Conservation (phyloP, 2,888 invertebrate genomes). For the Drosophila differens region DNA sequence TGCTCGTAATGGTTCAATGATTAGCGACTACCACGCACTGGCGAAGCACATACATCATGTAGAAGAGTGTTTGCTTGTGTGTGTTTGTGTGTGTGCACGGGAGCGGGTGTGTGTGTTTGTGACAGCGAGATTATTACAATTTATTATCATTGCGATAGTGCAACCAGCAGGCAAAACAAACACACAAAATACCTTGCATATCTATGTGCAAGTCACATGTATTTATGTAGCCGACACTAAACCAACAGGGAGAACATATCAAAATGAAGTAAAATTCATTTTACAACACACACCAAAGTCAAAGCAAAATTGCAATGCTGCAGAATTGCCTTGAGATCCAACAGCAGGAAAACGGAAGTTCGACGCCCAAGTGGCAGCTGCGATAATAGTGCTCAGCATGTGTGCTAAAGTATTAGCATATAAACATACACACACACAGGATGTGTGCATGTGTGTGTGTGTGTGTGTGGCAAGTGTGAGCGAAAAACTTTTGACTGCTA, state of each 20-base stretch:
- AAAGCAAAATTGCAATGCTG: conserved; percentile 73
- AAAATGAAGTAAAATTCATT: conserved; percentile 80
- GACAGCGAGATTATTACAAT: conserved; percentile 77
- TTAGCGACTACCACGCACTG: conserved; percentile 41
- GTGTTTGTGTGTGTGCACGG: neutral
- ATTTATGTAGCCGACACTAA: conserved; percentile 60
- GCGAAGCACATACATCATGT: conserved; percentile 18
- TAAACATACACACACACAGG: conserved; percentile 55
- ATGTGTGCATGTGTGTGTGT: conserved; percentile 2
- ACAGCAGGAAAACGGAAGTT: conserved; percentile 70
- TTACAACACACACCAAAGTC: conserved; percentile 60
- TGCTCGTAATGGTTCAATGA: conserved; percentile 30
- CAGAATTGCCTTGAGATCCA: conserved; percentile 61
- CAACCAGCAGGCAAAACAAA: conserved; percentile 48
- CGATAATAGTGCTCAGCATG: conserved; percentile 78
- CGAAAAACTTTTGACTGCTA: conserved; percentile 74
- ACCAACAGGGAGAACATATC: conserved; percentile 77
- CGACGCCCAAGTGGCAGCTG: conserved; percentile 80
- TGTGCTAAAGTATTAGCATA: conserved; percentile 79
- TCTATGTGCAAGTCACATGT: conserved; percentile 48
- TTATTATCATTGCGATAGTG: conserved; percentile 78
- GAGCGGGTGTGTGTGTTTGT: conserved; percentile 35
- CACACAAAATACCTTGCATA: conserved; percentile 59
- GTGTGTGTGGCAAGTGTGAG: conserved; percentile 53
- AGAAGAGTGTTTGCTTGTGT: neutral